Conservation (phyloP, 2,113 vertebrate genomes). For the Neolamprologus toae region DNA sequence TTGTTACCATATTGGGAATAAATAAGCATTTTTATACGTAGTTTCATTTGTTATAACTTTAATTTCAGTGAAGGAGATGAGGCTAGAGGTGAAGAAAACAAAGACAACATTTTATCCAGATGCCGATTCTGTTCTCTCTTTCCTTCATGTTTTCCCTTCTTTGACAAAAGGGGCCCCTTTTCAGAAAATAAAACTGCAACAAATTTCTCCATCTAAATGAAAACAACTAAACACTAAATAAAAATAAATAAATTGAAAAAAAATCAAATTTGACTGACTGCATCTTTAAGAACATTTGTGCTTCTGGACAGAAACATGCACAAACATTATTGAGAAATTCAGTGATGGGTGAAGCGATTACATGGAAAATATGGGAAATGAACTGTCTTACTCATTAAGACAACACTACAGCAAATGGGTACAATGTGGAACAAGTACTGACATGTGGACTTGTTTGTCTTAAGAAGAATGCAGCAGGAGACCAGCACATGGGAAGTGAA, state of each 20-base stretch:
- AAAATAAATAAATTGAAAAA: background rate
- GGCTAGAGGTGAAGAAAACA: background rate
- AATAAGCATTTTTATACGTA: background rate
- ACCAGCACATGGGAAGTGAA: background rate
- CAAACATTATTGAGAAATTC: background rate
- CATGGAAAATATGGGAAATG: background rate
- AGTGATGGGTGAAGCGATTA: background rate
- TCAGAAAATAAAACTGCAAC: background rate
- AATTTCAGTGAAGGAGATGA: background rate
- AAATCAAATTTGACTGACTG: background rate
- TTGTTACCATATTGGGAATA: background rate
- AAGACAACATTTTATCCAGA: background rate
- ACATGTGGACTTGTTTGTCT: background rate
- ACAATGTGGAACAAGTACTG: background rate
- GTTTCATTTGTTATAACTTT: background rate
- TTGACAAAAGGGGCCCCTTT: fast-evolving
- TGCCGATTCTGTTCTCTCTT: background rate
- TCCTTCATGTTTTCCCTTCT: background rate
- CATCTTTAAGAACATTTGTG: background rate
- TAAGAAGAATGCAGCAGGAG: background rate
- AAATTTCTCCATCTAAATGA: background rate
- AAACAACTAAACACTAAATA: background rate
- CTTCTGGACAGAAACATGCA: background rate
- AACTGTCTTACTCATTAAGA: background rate
- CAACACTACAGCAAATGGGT: background rate